phyloP scores from a whole-genome alignment of 2,888 invertebrate species.

The Leptopterna dolabrata region DNA sequence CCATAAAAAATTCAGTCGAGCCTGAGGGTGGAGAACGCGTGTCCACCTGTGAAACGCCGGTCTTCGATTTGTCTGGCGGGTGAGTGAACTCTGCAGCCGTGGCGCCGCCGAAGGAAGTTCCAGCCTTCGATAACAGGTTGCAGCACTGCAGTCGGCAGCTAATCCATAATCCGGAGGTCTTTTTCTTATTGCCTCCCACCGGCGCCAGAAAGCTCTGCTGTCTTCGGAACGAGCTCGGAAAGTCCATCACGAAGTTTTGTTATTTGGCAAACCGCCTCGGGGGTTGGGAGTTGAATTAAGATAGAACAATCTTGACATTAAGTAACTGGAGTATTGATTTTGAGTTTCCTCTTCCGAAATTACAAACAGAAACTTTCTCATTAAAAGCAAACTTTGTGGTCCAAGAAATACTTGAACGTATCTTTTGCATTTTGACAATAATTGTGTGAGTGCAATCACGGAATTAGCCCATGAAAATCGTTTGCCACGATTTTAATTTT shows the following conservation, averaged over 20 bases:
- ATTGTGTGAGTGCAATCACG: too few species aligned
- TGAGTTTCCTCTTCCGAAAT: too few species aligned
- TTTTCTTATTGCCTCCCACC: background rate
- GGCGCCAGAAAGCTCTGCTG: constrained; percentile 32
- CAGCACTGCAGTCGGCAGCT: constrained; percentile 3
- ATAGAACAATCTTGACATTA: too few species aligned
- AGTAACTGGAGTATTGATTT: too few species aligned
- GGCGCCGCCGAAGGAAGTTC: background rate
- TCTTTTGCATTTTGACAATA: too few species aligned
- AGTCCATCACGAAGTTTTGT: background rate
- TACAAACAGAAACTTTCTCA: too few species aligned
- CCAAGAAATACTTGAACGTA: too few species aligned
- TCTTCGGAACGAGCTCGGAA: background rate
- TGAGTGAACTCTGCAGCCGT: background rate
- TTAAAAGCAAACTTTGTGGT: too few species aligned
- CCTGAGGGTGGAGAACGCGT: background rate
- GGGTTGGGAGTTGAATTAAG: background rate
- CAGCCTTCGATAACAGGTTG: background rate
- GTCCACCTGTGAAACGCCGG: background rate
- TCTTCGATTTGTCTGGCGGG: constrained; percentile 14
- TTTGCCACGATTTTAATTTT: too few species aligned
- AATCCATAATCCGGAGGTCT: constrained; percentile 28
- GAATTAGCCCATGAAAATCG: too few species aligned
- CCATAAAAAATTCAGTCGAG: background rate
- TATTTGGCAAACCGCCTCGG: background rate